These are phyloP conservation scores for Dufourea novaeangliae DNA, from an alignment of 1,140 invertebrate species.

Conservation along the genomic window DNA sequence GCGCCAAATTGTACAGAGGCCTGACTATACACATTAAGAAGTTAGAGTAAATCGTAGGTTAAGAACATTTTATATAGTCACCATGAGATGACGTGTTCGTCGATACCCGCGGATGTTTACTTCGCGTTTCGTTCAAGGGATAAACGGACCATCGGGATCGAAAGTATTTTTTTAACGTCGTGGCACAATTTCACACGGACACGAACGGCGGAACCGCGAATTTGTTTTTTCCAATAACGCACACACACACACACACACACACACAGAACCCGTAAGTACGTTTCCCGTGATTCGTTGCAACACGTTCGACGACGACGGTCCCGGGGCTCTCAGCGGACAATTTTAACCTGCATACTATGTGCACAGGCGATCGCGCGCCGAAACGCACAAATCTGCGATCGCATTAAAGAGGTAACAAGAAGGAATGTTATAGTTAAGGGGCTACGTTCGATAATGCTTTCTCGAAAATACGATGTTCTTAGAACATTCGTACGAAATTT, in stretches of 20 bases:
- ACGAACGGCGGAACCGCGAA: not conserved
- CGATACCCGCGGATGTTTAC: not conserved
- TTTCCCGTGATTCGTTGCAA: not conserved
- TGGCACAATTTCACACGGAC: not conserved
- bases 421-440: too few relatives aligned
- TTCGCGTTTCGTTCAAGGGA: not conserved
- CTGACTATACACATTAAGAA: constrained; percentile 48
- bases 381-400: not conserved
- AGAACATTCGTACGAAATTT: too few relatives aligned
- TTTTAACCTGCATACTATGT: not conserved
- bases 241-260: too few relatives aligned
- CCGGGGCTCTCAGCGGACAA: not conserved
- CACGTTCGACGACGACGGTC: not conserved
- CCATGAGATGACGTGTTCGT: not conserved
- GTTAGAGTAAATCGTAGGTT: constrained; percentile 44
- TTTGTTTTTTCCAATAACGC: not conserved
- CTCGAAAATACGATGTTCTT: too few relatives aligned
- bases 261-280: constrained; percentile 3
- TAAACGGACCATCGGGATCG: too few relatives aligned
- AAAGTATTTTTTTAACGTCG: constrained; percentile 7
- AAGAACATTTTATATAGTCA: constrained; percentile 14
- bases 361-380: not conserved
- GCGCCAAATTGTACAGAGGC: constrained; percentile 54
- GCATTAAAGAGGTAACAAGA: too few relatives aligned
- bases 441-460: too few relatives aligned